A percentile compares a stretch with the other conserved stretches of the same genome.
Evolutionary conservation across 2,888 invertebrate genomes (phyloP).

Genomic region (Nomada lathburiana): DNA sequence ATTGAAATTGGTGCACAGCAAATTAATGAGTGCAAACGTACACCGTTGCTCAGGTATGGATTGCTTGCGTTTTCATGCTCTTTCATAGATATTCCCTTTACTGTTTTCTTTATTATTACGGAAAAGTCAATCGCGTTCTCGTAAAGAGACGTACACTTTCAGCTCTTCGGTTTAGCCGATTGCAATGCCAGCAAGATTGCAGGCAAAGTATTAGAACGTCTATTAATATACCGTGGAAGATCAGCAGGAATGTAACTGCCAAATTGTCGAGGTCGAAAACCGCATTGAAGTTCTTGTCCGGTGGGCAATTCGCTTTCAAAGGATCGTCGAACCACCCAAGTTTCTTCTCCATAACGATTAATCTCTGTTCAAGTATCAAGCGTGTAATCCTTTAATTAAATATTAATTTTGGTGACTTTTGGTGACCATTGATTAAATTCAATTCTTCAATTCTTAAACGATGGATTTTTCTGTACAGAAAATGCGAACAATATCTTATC

Average conservation of each 20-base stretch:
- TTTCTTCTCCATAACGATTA: constrained; percentile 95
- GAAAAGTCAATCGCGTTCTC: not conserved
- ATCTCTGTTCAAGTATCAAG: constrained; percentile 93
- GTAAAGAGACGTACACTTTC: not conserved
- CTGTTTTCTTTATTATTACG: not conserved
- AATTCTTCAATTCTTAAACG: constrained; percentile 87
- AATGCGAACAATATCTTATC: constrained; percentile 97
- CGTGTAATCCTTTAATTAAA: constrained; percentile 91
- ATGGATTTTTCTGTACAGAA: constrained; percentile 96
- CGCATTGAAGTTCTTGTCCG: constrained; percentile 95
- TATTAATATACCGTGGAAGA: constrained; percentile 79
- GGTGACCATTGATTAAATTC: too few species aligned
- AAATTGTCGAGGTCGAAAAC: constrained; percentile 98
- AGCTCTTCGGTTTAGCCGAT: not conserved
- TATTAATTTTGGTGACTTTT: not conserved
- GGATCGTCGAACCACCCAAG: constrained; percentile 98
- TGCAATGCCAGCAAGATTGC: constrained; percentile 12
- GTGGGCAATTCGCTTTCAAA: constrained; percentile 90
- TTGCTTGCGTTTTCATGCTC: too few species aligned
- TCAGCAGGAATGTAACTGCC: constrained; percentile 97
- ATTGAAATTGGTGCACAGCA: too few species aligned
- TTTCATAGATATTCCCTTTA: not conserved
- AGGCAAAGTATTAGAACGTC: constrained; percentile 22
- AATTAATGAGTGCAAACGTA: not conserved
- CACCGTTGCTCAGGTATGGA: too few species aligned